Base-by-base conservation (phyloP, 2,888 invertebrate genomes). In the Lymantria monacha region DNA sequence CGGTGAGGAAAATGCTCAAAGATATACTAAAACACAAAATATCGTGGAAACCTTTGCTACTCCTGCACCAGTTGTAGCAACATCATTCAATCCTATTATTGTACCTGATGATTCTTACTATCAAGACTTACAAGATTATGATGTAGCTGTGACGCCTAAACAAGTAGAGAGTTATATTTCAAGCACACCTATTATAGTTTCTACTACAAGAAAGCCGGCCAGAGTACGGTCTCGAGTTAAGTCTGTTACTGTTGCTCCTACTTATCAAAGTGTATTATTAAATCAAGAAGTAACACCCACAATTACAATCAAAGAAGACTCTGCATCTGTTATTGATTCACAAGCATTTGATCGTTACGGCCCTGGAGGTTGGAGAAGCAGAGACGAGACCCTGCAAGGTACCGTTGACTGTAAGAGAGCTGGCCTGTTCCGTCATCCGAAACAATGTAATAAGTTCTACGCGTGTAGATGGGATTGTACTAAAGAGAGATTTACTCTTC, bases 391-490 rank as follows among this genome's bases (percentile, higher is more conserved):
- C 1, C 78, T 94, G 10, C 93, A 93, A 75, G 93, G 93, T n/a
- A 88, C 92, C 0, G 87, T 93, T 8, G 93, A 93, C 63, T 93
- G 93, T 67, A 88, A 93, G 75, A 83, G 93, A 73, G 93, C 93
- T 36, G 93, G 93, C 63, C 81, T 91, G 57, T 94, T 91, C 91
- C 92, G 92, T 89, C 96, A 96, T 76, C 96, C 96, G 0, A 94
- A 94, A 60, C 93, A 94, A 69, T 96, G 96, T 73, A 95, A 96
- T 77, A 96, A 96, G 75, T 96, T 96, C 91, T 96, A 96, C 74
- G 94, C 95, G 33, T 96, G 96, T 76, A 93, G 95, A 79, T 96
- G 95, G 95, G 96, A 96, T 76, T 93, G 94, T 59, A 94, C 93
- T 74, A 95, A 96, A 72, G 93, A 95, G 63, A 92, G 93, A 65